A percentile compares a stretch with the other conserved stretches of the same genome.
Evolutionary conservation across 1,140 invertebrate species (phyloP).

Genomic region (Drosophila subpulchrella): DNA sequence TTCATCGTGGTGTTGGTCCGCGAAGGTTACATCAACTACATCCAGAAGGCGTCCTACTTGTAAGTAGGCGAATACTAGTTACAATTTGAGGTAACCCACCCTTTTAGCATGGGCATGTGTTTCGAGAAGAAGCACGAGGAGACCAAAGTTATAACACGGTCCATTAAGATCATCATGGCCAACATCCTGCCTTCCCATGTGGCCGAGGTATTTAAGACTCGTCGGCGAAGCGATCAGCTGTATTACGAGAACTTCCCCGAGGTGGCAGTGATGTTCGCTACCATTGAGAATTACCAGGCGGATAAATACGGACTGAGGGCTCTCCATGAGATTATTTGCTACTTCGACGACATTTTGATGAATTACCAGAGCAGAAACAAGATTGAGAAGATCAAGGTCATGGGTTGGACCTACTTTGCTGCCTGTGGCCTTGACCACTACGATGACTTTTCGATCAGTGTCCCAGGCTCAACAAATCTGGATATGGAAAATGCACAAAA

Average conservation of each 20-base stretch:
- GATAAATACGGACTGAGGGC: constrained; percentile 89
- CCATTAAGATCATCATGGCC: constrained; percentile 91
- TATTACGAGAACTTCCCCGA: constrained; percentile 92
- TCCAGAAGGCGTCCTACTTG: constrained; percentile 34
- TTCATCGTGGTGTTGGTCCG: constrained; percentile 9
- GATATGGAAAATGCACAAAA: neutral
- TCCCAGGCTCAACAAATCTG: neutral
- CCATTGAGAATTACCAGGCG: constrained; percentile 89
- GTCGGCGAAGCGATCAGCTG: constrained; percentile 88
- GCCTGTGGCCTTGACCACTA: constrained; percentile 91
- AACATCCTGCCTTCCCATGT: constrained; percentile 94
- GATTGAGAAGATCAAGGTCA: constrained; percentile 96
- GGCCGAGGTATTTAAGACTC: constrained; percentile 89
- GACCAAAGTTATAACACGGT: constrained; percentile 89
- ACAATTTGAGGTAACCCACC: neutral
- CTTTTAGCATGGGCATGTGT: constrained; percentile 22
- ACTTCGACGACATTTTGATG: constrained; percentile 89
- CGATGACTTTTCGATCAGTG: constrained; percentile 4
- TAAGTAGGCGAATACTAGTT: constrained; percentile 6
- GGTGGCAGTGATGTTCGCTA: constrained; percentile 95
- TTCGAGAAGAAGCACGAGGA: constrained; percentile 88
- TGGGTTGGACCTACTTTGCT: constrained; percentile 97
- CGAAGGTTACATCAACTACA: constrained; percentile 34
- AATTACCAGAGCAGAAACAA: constrained; percentile 58
- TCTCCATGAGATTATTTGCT: constrained; percentile 94